Evolutionary conservation across 2,113 vertebrate genomes (phyloP).

Genomic region (Apaloderma vittatum): DNA sequence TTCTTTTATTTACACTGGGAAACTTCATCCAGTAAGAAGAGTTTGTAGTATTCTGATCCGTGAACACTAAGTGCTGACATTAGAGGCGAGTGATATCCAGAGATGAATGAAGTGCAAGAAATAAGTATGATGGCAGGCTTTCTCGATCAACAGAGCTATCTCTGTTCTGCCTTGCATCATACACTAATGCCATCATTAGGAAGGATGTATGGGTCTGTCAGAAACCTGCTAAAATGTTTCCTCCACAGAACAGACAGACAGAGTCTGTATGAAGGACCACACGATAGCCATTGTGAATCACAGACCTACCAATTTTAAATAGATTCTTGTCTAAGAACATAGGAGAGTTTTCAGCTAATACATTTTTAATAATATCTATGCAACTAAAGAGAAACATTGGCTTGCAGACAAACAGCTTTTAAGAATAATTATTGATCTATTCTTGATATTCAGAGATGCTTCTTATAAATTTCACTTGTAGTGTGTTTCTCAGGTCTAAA

Average conservation of each 20-base stretch:
- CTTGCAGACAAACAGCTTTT: constrained; percentile 18
- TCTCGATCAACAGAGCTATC: accelerated
- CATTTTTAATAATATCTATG: background rate
- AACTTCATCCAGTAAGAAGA: background rate
- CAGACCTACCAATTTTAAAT: background rate
- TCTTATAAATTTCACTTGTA: background rate
- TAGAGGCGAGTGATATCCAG: background rate
- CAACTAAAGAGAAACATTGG: background rate
- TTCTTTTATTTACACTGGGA: background rate
- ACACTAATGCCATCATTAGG: too few species aligned
- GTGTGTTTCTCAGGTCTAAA: background rate
- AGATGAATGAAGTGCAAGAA: background rate
- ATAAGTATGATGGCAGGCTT: background rate
- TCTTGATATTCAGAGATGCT: background rate
- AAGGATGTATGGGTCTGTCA: background rate
- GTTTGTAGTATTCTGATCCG: background rate
- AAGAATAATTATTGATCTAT: background rate
- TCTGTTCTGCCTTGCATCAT: background rate
- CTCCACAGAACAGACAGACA: background rate
- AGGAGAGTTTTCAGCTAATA: background rate
- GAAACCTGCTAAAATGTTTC: background rate
- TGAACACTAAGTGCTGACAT: background rate
- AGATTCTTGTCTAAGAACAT: background rate
- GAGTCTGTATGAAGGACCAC: background rate
- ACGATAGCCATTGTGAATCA: background rate